Evolutionary conservation across 2,888 invertebrate species (phyloP), one percentile per base, ranked within the genome.

Genomic region (Sesia bembeciformis): DNA sequence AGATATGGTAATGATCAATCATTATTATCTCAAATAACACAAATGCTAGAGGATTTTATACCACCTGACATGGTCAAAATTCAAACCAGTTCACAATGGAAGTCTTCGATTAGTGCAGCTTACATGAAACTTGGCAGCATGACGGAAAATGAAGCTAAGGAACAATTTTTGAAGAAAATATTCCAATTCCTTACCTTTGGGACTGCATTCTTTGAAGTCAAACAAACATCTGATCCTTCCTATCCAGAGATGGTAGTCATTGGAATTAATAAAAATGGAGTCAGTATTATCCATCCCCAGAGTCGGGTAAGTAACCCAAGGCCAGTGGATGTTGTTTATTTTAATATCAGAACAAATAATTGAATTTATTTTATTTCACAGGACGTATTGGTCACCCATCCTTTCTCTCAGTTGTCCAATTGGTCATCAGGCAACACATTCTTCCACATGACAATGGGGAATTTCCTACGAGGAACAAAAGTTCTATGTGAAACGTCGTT

Each of bases 401-500:
- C 94, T 39, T 98, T 97, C 82, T 94, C 94, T 1, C 95, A 96
- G 69, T 91, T 98, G 59, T 96, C 95, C 53, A 97, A 97, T 77
- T 98, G 98, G 98, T 97, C 97, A 50, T 97, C 97, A 5, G 98
- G 98, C 6, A 97, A 97, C 77, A 97, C 96, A 0, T 98, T 95
- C 76, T 98, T 98, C 91, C 96, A 97, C 72, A 94, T 97, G 91
- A 97, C 97, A 0, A 96, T 98, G 70, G 98, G 98, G n/a, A 98
- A 97, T 76, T 93, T 98, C 76, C 94, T 98, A 66, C 93, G 95
- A 51, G 97, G 97, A 55, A 95, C 95, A 40, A 97, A 97, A 78
- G 87, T 94, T 56, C 90, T 98, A 3, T 97, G 97, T 76, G 97
- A 97, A 88, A 98, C 98, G 3, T 93, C 95, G 0, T 90, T 97